Percentiles rank a stretch among this genome's conserved stretches.
phyloP scores from a whole-genome alignment of 2,113 vertebrate species.

The Orcinus orca region DNA sequence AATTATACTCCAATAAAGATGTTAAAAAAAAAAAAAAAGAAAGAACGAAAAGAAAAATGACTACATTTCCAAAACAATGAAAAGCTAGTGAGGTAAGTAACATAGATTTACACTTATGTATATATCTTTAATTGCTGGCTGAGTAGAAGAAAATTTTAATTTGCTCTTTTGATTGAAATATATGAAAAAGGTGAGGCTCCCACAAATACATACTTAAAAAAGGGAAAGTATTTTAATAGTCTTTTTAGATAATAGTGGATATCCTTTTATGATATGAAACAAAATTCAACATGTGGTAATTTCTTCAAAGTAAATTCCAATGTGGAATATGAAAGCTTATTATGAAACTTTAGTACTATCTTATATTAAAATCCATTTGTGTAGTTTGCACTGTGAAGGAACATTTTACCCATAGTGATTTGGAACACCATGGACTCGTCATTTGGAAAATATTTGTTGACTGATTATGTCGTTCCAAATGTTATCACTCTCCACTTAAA shows the following conservation, averaged over 20 bases:
- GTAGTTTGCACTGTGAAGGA: background rate
- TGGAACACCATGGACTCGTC: background rate
- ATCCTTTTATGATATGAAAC: background rate
- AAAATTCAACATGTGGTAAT: background rate
- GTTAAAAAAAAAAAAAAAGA: no score
- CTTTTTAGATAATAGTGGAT: background rate
- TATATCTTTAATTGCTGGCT: background rate
- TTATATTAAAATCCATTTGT: background rate
- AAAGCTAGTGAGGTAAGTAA: background rate
- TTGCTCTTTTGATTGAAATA: background rate
- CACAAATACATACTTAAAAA: background rate
- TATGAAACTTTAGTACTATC: background rate
- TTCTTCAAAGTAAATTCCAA: background rate
- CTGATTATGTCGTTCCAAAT: background rate
- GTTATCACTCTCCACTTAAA: background rate
- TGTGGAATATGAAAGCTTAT: background rate
- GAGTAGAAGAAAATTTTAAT: background rate
- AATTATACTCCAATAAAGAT: no score
- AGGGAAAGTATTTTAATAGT: background rate
- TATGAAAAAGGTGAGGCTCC: background rate
- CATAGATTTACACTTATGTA: background rate
- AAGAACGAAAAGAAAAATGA: background rate
- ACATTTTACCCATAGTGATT: background rate
- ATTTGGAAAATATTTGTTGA: constrained; percentile 1
- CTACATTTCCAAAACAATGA: background rate